Percentiles rank a stretch among this genome's conserved stretches.
phyloP scores from a whole-genome alignment of 1,140 invertebrate species.

The Anagrus nilaparvatae region DNA sequence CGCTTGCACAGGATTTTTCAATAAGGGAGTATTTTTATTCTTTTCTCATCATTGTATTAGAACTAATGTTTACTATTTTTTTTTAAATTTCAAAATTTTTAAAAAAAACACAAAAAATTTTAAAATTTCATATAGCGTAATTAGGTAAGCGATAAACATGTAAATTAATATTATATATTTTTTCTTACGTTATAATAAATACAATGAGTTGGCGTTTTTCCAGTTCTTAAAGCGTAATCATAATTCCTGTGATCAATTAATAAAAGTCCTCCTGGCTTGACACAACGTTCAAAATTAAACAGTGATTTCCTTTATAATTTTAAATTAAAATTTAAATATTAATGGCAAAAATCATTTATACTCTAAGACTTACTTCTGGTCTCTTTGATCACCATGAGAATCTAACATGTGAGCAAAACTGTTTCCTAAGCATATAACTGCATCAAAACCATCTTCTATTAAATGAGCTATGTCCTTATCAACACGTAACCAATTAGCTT shows the following conservation, averaged over 20 bases:
- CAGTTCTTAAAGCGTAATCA: conserved; percentile 65
- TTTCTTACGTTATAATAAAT: conserved; percentile 79
- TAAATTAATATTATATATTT: conserved; percentile 15
- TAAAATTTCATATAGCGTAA: too few species aligned
- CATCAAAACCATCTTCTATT: conserved; percentile 58
- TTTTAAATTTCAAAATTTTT: too few species aligned
- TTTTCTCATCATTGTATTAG: too few species aligned
- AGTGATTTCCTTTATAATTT: conserved; percentile 47
- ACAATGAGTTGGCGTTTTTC: conserved; percentile 63
- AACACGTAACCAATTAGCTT: conserved; percentile 69
- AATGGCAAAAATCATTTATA: not conserved
- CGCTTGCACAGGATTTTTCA: too few species aligned
- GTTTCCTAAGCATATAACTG: conserved; percentile 78
- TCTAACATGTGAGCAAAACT: conserved; percentile 82
- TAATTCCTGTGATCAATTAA: conserved; percentile 84
- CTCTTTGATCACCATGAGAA: conserved; percentile 61
- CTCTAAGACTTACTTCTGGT: conserved; percentile 55
- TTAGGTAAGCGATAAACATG: too few species aligned
- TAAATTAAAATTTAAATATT: conserved; percentile 3
- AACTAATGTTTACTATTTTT: too few species aligned
- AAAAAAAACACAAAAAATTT: too few species aligned
- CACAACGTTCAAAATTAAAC: conserved; percentile 65
- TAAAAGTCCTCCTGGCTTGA: conserved; percentile 74
- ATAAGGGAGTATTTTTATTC: too few species aligned
- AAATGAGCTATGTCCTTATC: conserved; percentile 56